phyloP scores from a whole-genome alignment of 23 tunicate genomes.

The Phallusia fumigata region DNA sequence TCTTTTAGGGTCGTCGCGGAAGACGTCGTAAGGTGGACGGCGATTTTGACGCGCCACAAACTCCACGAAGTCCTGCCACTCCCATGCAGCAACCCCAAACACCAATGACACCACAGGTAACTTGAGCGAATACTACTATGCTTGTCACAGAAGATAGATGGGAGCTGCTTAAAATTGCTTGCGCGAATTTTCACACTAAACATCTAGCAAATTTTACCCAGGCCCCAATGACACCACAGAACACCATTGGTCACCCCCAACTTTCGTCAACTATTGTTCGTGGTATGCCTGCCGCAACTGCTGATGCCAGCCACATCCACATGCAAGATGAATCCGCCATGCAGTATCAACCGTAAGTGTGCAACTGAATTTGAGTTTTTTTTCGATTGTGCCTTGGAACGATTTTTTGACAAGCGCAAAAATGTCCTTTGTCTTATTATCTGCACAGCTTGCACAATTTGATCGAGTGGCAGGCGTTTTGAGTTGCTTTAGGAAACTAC shows the following conservation, averaged over 20 bases:
- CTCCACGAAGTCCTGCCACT: slow-evolving; percentile 44
- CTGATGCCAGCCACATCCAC: neutral
- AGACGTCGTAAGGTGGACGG: slow-evolving; percentile 25
- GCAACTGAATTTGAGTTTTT: too few species aligned
- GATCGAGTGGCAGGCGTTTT: too few species aligned
- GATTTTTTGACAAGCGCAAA: too few species aligned
- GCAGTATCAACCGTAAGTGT: slow-evolving; percentile 2
- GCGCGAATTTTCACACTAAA: too few species aligned
- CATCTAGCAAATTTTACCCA: too few species aligned
- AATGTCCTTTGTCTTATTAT: too few species aligned
- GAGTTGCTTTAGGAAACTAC: too few species aligned
- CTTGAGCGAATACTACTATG: neutral
- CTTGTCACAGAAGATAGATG: neutral
- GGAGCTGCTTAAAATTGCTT: too few species aligned
- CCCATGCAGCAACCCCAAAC: slow-evolving; percentile 42
- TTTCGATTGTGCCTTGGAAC: too few species aligned
- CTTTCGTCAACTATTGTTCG: slow-evolving; percentile 9
- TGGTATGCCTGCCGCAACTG: neutral
- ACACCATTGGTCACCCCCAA: slow-evolving; percentile 13
- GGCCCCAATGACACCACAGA: slow-evolving; percentile 15
- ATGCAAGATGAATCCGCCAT: slow-evolving; percentile 10
- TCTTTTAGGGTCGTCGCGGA: slow-evolving; percentile 46
- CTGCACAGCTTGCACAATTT: too few species aligned
- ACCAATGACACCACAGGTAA: slow-evolving; percentile 46
- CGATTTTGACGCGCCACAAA: slow-evolving; percentile 42